A percentile compares a stretch with the other conserved stretches of the same genome.
Evolutionary conservation across 2,888 invertebrate genomes (phyloP).

Genomic region (Tenthredo notha): DNA sequence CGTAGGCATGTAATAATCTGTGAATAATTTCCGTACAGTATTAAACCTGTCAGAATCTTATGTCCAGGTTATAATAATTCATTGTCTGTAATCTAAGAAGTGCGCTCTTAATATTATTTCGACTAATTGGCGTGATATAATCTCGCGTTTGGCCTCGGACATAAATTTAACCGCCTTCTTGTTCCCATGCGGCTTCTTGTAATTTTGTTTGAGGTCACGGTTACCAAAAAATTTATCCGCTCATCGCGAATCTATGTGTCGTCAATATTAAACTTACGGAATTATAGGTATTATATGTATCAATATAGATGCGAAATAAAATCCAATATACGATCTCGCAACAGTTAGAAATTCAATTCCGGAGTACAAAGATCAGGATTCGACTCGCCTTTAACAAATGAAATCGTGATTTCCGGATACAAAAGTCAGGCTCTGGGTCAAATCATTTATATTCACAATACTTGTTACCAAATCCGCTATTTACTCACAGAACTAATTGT

Average conservation of each 20-base stretch:
- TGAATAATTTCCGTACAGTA: not conserved
- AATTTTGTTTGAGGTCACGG: constrained; percentile 12
- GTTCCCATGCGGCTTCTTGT: constrained; percentile 11
- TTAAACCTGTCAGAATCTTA: not conserved
- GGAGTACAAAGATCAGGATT: constrained; percentile 19
- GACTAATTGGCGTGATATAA: constrained; percentile 41
- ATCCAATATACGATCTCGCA: not conserved
- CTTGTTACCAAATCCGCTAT: not conserved
- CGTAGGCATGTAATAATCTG: not conserved
- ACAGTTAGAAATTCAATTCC: constrained; percentile 16
- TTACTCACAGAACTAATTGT: constrained; percentile 1
- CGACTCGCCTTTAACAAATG: not conserved
- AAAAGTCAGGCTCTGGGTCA: not conserved
- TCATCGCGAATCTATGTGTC: not conserved
- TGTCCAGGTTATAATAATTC: not conserved
- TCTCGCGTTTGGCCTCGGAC: constrained; percentile 35
- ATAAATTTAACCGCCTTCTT: constrained; percentile 6
- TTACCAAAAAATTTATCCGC: not conserved
- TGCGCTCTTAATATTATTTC: constrained; percentile 16
- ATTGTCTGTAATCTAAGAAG: not conserved
- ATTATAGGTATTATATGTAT: not conserved
- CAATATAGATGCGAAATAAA: not conserved
- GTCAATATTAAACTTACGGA: not conserved
- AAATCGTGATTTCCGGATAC: constrained; percentile 34
- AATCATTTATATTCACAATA: constrained; percentile 21